Conservation (phyloP, 1,140 invertebrate genomes). For the Artemia franciscana region DNA sequence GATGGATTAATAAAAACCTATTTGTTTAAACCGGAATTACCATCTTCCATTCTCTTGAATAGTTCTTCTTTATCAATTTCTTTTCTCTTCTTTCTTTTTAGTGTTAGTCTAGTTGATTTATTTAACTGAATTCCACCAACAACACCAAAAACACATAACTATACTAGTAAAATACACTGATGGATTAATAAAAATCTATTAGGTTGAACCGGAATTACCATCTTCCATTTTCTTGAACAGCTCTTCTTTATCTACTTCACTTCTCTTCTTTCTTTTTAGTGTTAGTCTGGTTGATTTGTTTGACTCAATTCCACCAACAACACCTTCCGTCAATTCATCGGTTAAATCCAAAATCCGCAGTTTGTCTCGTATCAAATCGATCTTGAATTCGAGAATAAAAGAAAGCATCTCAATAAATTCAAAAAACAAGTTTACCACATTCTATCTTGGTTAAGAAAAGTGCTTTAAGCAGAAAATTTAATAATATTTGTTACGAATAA, state of each 20-base stretch:
- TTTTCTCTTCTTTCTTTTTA: conserved; percentile 1
- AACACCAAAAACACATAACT: too few species aligned
- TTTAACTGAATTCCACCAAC: conserved; percentile 15
- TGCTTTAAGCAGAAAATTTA: too few species aligned
- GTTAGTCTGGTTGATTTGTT: background rate
- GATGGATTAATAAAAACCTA: conserved; percentile 5
- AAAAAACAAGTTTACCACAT: too few species aligned
- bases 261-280: background rate
- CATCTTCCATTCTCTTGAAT: conserved; percentile 8
- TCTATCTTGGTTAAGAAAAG: too few species aligned
- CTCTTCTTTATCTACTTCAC: background rate
- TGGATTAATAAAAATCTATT: conserved; percentile 7
- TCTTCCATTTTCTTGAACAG: conserved; percentile 9
- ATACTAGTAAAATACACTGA: too few species aligned
- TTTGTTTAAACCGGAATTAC: conserved; percentile 5
- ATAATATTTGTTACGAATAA: too few species aligned
- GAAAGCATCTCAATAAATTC: too few species aligned
- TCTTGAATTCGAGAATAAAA: too few species aligned
- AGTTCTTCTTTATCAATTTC: conserved; percentile 1
- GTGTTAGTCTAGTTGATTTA: background rate
- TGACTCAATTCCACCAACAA: conserved; percentile 16
- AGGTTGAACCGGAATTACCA: conserved; percentile 1
- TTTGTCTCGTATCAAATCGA: conserved; percentile 55
- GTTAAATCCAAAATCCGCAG: conserved; percentile 41
- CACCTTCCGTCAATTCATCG: conserved; percentile 35